Evolutionary conservation across 2,888 invertebrate genomes (phyloP).

Genomic region (Phytoseiulus persimilis): DNA sequence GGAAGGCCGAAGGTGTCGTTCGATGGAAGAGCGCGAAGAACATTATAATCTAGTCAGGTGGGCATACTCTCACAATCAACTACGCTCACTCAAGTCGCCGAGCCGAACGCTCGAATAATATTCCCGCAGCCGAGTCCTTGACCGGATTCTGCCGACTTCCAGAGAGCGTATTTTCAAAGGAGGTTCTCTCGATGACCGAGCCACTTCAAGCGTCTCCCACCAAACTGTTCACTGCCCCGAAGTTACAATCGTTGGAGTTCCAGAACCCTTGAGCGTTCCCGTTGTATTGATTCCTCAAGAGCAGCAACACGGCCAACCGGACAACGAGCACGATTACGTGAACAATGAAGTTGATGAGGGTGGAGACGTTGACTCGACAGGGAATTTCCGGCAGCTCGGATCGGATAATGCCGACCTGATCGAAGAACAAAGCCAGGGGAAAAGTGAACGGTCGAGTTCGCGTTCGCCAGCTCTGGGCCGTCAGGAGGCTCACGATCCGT

Average conservation of each 20-base stretch:
- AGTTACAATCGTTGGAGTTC: background rate
- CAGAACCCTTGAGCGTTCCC: background rate
- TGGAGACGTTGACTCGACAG: background rate
- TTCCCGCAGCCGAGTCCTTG: background rate
- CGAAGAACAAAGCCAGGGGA: background rate
- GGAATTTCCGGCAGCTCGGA: background rate
- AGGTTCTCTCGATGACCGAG: constrained; percentile 35
- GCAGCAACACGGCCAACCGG: background rate
- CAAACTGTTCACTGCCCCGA: background rate
- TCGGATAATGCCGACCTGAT: background rate
- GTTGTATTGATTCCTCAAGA: background rate
- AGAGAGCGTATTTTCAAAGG: constrained; percentile 36
- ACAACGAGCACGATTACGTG: background rate
- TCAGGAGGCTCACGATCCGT: background rate
- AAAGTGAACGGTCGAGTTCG: background rate
- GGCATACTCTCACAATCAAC: background rate
- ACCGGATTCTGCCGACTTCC: background rate
- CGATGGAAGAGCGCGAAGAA: constrained; percentile 27
- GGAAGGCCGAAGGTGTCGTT: constrained; percentile 33
- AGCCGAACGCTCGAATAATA: background rate
- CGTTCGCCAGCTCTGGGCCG: background rate
- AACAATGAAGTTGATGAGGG: background rate
- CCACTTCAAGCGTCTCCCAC: constrained; percentile 5
- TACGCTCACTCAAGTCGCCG: background rate
- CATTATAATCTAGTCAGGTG: constrained; percentile 36